Conservation (phyloP, 2,113 vertebrate genomes). For the Pycnonotus jocosus region DNA sequence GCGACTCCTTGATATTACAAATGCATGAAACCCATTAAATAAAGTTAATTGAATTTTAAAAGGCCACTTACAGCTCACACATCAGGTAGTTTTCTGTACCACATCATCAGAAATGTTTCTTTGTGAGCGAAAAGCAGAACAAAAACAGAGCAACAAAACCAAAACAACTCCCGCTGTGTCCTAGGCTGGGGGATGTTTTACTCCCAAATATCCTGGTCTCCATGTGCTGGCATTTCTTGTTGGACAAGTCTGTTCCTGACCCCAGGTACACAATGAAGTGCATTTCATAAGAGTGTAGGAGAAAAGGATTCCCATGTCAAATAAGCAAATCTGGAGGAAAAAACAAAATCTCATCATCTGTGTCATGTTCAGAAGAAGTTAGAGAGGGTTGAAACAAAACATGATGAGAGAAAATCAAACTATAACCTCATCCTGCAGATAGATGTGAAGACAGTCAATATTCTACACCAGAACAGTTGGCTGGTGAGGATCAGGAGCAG, state of each 20-base stretch:
- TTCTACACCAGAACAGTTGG: not conserved
- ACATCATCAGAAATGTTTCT: conserved; percentile 19
- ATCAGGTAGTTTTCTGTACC: conserved; percentile 56
- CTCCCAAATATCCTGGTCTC: not conserved
- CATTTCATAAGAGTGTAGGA: not conserved
- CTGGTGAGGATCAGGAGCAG: not conserved
- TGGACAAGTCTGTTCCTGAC: not conserved
- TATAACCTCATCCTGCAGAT: not conserved
- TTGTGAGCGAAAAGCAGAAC: not conserved
- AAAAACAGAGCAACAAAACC: not conserved
- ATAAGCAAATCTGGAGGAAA: not conserved
- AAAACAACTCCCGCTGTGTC: not conserved
- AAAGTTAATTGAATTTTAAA: conserved; percentile 72
- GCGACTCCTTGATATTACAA: conserved; percentile 58
- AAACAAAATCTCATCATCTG: not conserved
- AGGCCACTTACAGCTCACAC: conserved; percentile 39
- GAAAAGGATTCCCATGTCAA: not conserved
- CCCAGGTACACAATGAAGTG: not conserved
- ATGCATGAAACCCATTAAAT: conserved; percentile 60
- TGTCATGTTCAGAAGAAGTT: not conserved
- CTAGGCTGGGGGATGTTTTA: not conserved
- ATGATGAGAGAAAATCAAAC: not conserved
- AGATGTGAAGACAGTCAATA: not conserved
- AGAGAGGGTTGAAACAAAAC: not conserved
- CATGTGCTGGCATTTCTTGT: not conserved